Base-by-base conservation (phyloP, 2,888 invertebrate species). In the Fragum fragum region DNA sequence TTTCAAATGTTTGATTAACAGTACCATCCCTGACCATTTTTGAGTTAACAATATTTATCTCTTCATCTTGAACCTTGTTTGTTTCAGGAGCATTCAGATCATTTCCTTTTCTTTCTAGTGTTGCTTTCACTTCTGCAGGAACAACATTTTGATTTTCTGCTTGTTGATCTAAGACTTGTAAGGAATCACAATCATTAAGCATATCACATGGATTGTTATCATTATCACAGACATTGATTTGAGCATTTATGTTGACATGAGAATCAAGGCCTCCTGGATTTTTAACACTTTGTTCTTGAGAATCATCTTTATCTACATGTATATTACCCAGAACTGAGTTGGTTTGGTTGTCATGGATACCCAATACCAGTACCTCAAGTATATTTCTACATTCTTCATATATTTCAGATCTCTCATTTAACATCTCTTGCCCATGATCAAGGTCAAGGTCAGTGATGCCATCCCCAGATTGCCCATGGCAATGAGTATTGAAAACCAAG, bases 311-410 rank as follows among this genome's bases (percentile, higher is more conserved):
- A 36, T 36, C 32, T 36, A 36, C 9, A 36, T 36, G 59, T 7
- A 26, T 59, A 23, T 26, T 26, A n/a, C n/a, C 0, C 23, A 0
- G 23, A n/a, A 53, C n/a, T 0, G n/a, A 53, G 7, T 21, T n/a
- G n/a, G 28, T 59, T 59, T 59, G 59, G 7, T 59, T 26, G 9
- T 23, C 16, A 18, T 29, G 16, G 5, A 63, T n/a, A 63, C 16
- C 32, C 3, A 18, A 21, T 9, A 63, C n/a, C 29, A 63, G 23
- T 32, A 32, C 7, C 28, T 63, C 63, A 3, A 63, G 63, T 18
- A 63, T 16, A 63, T 32, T 26, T 42, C 16, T 66, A 42, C 66
- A 66, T 42, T 66, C 66, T 21, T 66, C 66, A 66, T 42, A 66
- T 11, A 68, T 21, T 28, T 47, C 68, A 23, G 47, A 36, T 36